Evolutionary conservation across 23 tunicate species (phyloP).

Genomic region (Ciona savignyi): DNA sequence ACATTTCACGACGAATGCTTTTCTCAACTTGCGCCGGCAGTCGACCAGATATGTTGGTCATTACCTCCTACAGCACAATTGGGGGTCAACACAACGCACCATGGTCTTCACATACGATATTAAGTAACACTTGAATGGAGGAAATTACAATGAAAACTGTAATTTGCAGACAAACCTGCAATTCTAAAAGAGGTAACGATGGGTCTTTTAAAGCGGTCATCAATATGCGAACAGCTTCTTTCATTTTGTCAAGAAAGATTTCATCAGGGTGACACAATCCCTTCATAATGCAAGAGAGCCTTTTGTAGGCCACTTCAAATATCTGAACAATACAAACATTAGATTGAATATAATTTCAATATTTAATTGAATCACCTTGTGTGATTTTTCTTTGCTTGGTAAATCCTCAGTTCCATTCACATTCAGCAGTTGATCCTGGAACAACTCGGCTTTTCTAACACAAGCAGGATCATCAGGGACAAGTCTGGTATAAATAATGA

Average conservation of each 20-base stretch:
- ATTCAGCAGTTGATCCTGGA: slow-evolving; percentile 41
- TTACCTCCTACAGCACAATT: slow-evolving; percentile 93
- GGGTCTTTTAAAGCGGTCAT: slow-evolving; percentile 76
- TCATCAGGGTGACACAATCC: slow-evolving; percentile 87
- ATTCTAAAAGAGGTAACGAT: slow-evolving; percentile 78
- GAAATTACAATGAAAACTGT: too few species aligned
- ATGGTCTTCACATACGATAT: too few species aligned
- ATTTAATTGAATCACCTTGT: slow-evolving; percentile 26
- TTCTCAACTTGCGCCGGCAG: slow-evolving; percentile 75
- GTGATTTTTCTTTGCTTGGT: slow-evolving; percentile 38
- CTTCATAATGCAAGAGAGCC: slow-evolving; percentile 62
- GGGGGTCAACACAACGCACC: too few species aligned
- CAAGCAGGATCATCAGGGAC: slow-evolving; percentile 80
- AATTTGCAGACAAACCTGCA: slow-evolving; percentile 65
- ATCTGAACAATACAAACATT: slow-evolving; percentile 14
- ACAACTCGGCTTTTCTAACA: slow-evolving; percentile 37
- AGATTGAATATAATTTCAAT: not conserved
- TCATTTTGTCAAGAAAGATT: slow-evolving; percentile 42
- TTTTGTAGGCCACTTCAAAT: slow-evolving; percentile 43
- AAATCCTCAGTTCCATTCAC: slow-evolving; percentile 16
- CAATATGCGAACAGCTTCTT: slow-evolving; percentile 51
- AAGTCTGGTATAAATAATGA: slow-evolving; percentile 1
- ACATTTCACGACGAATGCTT: slow-evolving; percentile 69
- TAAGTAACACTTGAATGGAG: too few species aligned
- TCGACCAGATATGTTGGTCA: slow-evolving; percentile 92